These are phyloP conservation scores for Sinocyclocheilus grahami DNA, from an alignment of 2,113 vertebrate genomes.

Conservation along the genomic window DNA sequence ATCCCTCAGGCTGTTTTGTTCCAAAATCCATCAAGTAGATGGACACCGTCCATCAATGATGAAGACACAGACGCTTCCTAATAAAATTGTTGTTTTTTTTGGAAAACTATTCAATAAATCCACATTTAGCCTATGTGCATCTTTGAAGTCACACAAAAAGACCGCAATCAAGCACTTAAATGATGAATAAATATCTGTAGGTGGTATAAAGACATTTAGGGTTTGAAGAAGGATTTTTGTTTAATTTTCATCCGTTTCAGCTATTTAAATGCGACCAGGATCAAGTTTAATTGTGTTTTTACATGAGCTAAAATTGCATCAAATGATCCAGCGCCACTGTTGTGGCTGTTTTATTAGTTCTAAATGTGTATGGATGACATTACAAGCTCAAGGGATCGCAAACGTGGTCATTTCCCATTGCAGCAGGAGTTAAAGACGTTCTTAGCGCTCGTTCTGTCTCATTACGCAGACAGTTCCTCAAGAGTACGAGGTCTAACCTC, in stretches of 20 bases:
- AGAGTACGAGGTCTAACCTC: constrained; percentile 31
- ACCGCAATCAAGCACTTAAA: neutral
- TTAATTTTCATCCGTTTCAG: neutral
- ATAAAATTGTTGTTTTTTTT: constrained; percentile 72
- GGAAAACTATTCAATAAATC: constrained; percentile 64
- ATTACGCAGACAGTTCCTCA: constrained; percentile 42
- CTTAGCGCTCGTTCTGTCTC: constrained; percentile 37
- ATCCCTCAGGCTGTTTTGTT: constrained; percentile 77
- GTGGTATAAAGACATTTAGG: neutral
- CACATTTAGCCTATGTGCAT: constrained; percentile 62
- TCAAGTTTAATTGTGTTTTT: constrained; percentile 33
- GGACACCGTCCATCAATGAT: constrained; percentile 75
- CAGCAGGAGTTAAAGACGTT: constrained; percentile 42
- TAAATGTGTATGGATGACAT: constrained; percentile 58
- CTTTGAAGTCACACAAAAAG: constrained; percentile 55
- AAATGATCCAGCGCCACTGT: constrained; percentile 26
- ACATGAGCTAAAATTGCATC: constrained; percentile 35
- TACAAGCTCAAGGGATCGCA: constrained; percentile 52
- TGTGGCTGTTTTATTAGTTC: constrained; percentile 49
- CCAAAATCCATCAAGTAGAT: constrained; percentile 81
- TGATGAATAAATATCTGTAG: neutral
- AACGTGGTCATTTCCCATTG: constrained; percentile 51
- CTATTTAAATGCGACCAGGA: neutral
- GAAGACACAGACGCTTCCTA: constrained; percentile 72
- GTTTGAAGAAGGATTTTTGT: neutral